A percentile compares a stretch with the other conserved stretches of the same genome.
Evolutionary conservation across 2,888 invertebrate genomes (phyloP).

Genomic region (Eilema depressum): DNA sequence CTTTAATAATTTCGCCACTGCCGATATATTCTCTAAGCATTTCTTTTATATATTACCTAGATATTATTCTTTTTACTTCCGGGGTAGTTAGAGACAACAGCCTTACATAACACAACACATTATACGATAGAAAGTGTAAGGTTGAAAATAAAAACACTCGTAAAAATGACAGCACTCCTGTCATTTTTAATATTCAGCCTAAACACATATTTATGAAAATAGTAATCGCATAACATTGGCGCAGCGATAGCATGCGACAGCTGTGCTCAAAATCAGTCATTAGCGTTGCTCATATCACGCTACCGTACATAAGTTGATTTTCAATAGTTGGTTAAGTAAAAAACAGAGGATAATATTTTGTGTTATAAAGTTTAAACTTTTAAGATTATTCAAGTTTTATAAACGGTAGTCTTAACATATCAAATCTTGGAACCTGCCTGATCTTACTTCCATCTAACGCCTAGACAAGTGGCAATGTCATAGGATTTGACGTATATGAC

Average conservation of each 20-base stretch:
- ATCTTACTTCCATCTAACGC: no score
- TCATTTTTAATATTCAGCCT: neutral
- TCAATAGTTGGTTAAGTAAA: neutral
- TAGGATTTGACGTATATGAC: no score
- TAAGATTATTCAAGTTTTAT: no score
- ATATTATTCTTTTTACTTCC: neutral
- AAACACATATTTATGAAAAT: neutral
- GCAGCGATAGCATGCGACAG: neutral
- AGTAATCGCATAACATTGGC: neutral
- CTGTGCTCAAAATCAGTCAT: constrained; percentile 3
- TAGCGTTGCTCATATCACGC: neutral
- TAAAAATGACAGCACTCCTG: no score
- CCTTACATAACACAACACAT: no score
- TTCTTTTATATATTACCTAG: neutral
- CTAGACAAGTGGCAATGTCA: no score
- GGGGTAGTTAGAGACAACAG: no score
- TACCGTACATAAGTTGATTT: neutral
- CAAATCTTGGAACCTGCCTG: neutral
- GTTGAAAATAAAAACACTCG: no score
- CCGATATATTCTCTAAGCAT: neutral
- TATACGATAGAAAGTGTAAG: no score
- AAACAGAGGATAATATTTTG: neutral
- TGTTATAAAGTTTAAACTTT: neutral
- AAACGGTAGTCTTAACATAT: neutral
- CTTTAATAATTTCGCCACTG: neutral